phyloP scores from a whole-genome alignment of 2,888 invertebrate species.

The Pollenia griseotomentosa region DNA sequence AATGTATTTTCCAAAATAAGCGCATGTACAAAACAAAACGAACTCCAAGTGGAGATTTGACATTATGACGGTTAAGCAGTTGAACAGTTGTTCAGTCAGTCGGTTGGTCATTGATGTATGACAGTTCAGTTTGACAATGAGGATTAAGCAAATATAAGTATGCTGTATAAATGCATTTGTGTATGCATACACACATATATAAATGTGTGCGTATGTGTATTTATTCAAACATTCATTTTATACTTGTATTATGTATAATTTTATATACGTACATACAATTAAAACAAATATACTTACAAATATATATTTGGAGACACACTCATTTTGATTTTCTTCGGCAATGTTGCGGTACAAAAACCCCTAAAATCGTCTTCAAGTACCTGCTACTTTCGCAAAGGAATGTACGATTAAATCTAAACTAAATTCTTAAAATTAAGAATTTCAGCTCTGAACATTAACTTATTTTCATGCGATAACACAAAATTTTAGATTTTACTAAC shows the following conservation, averaged over 20 bases:
- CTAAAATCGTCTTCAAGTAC: too few species aligned
- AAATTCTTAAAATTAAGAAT: too few species aligned
- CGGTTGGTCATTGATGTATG: slow-evolving; percentile 40
- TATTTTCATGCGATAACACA: too few species aligned
- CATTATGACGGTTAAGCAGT: slow-evolving; percentile 32
- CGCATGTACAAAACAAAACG: slow-evolving; percentile 67
- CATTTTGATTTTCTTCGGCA: neutral
- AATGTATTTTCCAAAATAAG: slow-evolving; percentile 56
- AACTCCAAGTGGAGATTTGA: slow-evolving; percentile 49
- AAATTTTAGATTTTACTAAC: too few species aligned
- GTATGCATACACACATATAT: neutral
- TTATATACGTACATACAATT: slow-evolving; percentile 9
- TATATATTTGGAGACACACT: neutral
- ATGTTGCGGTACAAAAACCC: neutral
- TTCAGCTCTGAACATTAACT: too few species aligned
- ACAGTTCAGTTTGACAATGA: slow-evolving; percentile 71
- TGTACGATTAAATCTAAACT: too few species aligned
- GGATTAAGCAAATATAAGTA: slow-evolving; percentile 54
- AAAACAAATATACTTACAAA: slow-evolving; percentile 26
- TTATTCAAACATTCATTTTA: slow-evolving; percentile 61
- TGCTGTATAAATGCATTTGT: neutral
- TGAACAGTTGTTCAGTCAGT: slow-evolving; percentile 19
- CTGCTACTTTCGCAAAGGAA: too few species aligned
- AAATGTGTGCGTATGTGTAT: neutral
- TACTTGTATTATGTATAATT: slow-evolving; percentile 41